These are phyloP conservation scores for Caenorhabditis zanzibari DNA, from an alignment of 2,888 invertebrate species.

Conservation along the genomic window DNA sequence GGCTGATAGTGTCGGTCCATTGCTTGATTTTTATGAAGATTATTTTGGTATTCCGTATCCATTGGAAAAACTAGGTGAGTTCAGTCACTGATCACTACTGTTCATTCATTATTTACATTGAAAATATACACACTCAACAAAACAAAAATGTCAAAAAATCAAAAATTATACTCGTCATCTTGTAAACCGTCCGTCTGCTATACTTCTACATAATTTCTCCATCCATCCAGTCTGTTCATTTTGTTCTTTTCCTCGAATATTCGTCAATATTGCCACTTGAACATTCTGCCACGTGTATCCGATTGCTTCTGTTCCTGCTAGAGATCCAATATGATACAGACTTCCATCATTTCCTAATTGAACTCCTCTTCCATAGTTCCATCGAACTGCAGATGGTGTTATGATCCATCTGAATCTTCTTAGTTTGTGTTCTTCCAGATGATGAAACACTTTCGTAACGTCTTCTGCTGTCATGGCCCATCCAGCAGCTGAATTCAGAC, in stretches of 20 bases:
- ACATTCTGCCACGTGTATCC: slow-evolving; percentile 66
- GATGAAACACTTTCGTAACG: slow-evolving; percentile 66
- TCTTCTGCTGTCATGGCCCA: slow-evolving; percentile 73
- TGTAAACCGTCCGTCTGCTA: slow-evolving; percentile 53
- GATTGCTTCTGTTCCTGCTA: slow-evolving; percentile 73
- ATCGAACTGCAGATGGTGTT: slow-evolving; percentile 59
- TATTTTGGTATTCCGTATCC: slow-evolving; percentile 90
- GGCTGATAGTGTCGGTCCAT: slow-evolving; percentile 71
- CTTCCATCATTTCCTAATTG: slow-evolving; percentile 72
- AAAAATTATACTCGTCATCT: slow-evolving; percentile 42
- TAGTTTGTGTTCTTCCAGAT: slow-evolving; percentile 61
- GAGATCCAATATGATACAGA: slow-evolving; percentile 73
- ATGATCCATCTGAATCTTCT: slow-evolving; percentile 61
- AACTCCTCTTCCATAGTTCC: slow-evolving; percentile 73
- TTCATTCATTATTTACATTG: slow-evolving; percentile 18
- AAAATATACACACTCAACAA: slow-evolving; percentile 6
- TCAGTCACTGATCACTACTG: neutral
- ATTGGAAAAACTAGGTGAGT: slow-evolving; percentile 77
- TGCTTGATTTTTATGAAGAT: slow-evolving; percentile 88
- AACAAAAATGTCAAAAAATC: slow-evolving; percentile 2
- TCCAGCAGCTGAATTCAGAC: slow-evolving; percentile 76
- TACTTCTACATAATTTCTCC: slow-evolving; percentile 63
- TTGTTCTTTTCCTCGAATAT: slow-evolving; percentile 68
- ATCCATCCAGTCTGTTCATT: slow-evolving; percentile 74
- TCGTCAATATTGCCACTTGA: slow-evolving; percentile 68